Evolutionary conservation across 2,113 vertebrate genomes (phyloP), one percentile per base, ranked within the genome.

Genomic region (Paracyprichromis sp.): DNA sequence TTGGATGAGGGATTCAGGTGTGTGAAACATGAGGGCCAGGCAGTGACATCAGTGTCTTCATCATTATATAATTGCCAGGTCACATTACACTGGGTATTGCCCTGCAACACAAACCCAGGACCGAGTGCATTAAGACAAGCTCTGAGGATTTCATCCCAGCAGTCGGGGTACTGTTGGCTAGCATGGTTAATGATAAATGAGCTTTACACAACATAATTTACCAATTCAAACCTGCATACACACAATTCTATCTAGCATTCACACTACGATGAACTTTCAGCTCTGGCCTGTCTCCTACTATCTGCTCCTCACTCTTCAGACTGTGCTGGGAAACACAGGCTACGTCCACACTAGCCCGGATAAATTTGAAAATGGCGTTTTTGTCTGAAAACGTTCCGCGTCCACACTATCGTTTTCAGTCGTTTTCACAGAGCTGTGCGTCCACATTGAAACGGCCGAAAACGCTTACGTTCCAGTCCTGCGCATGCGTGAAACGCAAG

Each of bases 381-480:
- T 52, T n/a, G 9, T 52, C 50, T 52, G 50, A 52, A 52, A n/a
- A 1, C 6, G 0, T 5, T 52, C 2, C 9, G 9, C 50, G 3
- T 52, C 50, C 17, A 52, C 50, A 52, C 19, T 0, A 10, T 52
- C 19, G 5, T 52, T 52, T 52, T 52, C 50, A 52, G 17, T 52
- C 3, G 5, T 52, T 52, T 52, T 52, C 50, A 52, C 50, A 52
- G 50, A 52, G 5, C 5, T 52, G 8, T 52, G 5, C 1, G 2
- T 52, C 50, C 17, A n/a, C 50, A 52, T 52, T 0, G 17, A 52
- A n/a, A 52, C 17, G 0, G 5, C 17, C 5, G 4, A n/a, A 52
- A 52, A n/a, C 17, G 0, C 8, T 52, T 52, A 3, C 0, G 17
- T 50, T 47, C 45, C 16, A 17, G 45, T 52, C 8, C 50, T 1